Percentiles rank a stretch among this genome's conserved stretches.
phyloP scores from a whole-genome alignment of 2,113 vertebrate genomes.

The Epinephelus fuscoguttatus region DNA sequence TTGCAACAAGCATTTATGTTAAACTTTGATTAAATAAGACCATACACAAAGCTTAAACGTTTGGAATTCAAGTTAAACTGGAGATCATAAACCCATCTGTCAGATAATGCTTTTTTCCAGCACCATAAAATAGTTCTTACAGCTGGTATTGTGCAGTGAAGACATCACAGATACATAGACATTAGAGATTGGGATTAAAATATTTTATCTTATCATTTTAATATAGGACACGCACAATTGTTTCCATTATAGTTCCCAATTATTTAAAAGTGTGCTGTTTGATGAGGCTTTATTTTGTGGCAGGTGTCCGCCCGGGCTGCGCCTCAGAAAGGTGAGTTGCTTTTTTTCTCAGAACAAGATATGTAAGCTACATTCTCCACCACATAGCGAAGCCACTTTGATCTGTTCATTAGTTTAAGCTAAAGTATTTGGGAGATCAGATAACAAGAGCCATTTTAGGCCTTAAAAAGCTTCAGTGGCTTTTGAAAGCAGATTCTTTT shows the following conservation, averaged over 20 bases:
- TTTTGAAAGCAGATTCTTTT: constrained; percentile 81
- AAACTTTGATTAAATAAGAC: background rate
- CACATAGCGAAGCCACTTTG: constrained; percentile 66
- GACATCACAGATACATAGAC: no score
- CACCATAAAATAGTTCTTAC: background rate
- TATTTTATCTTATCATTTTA: no score
- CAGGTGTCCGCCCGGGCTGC: constrained; percentile 42
- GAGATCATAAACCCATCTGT: background rate
- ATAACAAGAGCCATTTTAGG: constrained; percentile 73
- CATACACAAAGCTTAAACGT: background rate
- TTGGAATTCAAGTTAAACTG: background rate
- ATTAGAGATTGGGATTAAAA: background rate
- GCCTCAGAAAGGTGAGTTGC: constrained; percentile 5
- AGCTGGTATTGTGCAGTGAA: background rate
- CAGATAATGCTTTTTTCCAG: background rate
- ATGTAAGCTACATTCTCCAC: constrained; percentile 43
- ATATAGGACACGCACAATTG: no score
- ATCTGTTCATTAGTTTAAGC: constrained; percentile 74
- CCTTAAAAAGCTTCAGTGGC: constrained; percentile 72
- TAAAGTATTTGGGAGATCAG: constrained; percentile 75
- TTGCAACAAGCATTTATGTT: no score
- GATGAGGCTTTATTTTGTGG: background rate
- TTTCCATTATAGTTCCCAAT: background rate
- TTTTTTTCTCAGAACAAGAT: constrained; percentile 34
- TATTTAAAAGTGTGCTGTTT: background rate